Evolutionary conservation across 2,113 vertebrate species (phyloP), one percentile per base, ranked within the genome.

Genomic region (Trachemys scripta): DNA sequence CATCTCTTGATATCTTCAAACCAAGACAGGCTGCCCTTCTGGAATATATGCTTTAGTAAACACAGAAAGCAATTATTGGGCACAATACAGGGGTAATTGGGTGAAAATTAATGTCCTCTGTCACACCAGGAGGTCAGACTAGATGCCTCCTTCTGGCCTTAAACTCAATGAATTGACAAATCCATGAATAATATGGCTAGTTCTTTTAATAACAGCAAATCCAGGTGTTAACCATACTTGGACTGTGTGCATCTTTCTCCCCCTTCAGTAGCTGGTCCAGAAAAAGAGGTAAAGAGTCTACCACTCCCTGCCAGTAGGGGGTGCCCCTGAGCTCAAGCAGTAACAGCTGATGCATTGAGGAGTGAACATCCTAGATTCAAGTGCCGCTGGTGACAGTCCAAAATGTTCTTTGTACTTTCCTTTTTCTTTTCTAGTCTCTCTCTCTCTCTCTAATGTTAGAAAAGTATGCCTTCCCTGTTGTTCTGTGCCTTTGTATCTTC

Each of bases 381-480:
- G 5, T 27, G 17, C 29, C 49, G 0, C 0, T 49, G 31, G n/a
- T 78, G 24, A 83, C 13, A 57, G 49, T 31, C 35, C 24, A 50
- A 35, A n/a, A 35, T 50, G 4, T 72, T 22, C 7, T 47, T 75
- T 59, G 31, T n/a, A 45, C 13, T 1, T 50, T 51, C 14, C 24
- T 45, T 51, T 80, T 1, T 2, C 1, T 8, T 49, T 62, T 53
- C 10, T 2, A 54, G 10, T 45, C 42, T 57, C 8, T 57, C 3
- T 75, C 3, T 75, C 3, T 57, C 27, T 49, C 5, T 47, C 81
- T 24, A 59, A 31, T 51, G 31, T 51, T 51, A 51, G 76, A 20
- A 51, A 51, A 35, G 69, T 29, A 24, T 53, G 57, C 10, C 24
- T 59, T 75, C 72, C 22, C 51, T 9, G 14, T 81, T n/a, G 9